Evolutionary conservation across 2,113 vertebrate species (phyloP).

Genomic region (Aramus guarauna): DNA sequence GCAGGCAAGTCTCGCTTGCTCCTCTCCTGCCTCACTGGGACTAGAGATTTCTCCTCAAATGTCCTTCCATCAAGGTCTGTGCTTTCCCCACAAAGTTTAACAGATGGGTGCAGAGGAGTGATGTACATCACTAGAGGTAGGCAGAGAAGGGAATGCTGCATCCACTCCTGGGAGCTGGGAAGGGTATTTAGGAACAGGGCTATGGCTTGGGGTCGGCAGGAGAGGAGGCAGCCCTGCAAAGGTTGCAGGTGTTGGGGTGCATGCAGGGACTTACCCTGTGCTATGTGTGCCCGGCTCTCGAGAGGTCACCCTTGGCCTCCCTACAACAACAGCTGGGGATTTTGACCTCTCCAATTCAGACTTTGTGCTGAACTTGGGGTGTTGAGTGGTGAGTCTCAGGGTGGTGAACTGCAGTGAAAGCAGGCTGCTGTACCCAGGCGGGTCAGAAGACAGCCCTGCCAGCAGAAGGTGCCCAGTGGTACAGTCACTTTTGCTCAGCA

Average conservation of each 20-base stretch:
- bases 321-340: not conserved
- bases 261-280: too few species aligned
- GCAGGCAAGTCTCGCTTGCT: not conserved
- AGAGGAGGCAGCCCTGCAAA: not conserved
- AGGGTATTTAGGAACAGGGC: not conserved
- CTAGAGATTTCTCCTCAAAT: not conserved
- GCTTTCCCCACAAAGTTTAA: not conserved
- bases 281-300: not conserved
- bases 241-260: not conserved
- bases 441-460: not conserved
- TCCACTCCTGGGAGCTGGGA: not conserved
- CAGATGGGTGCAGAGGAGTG: not conserved
- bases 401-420: not conserved
- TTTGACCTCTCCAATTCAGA: not conserved
- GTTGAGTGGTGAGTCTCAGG: not conserved
- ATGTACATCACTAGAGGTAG: not conserved
- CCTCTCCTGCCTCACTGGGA: not conserved
- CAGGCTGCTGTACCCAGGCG: not conserved
- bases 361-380: not conserved
- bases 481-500: not conserved
- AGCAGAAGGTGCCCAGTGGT: not conserved
- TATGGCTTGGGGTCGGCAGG: not conserved
- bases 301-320: not conserved
- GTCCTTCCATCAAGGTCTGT: rapidly evolving
- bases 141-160: not conserved